phyloP scores from a whole-genome alignment of 2,888 invertebrate species.

The Brachynemurus nebulosus region DNA sequence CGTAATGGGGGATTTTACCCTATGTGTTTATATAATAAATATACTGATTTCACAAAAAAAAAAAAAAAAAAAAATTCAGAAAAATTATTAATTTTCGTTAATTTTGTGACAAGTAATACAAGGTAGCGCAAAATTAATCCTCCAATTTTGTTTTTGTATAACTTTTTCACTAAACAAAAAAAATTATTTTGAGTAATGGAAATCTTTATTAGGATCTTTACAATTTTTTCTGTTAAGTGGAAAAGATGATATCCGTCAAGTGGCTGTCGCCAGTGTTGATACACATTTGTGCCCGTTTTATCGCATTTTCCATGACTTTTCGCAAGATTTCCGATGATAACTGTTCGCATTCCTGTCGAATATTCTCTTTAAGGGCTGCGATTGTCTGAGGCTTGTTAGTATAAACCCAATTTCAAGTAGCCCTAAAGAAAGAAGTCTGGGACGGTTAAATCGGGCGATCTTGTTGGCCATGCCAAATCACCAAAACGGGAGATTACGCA shows the following conservation, averaged over 20 bases:
- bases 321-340: constrained; percentile 18
- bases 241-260: constrained; percentile 10
- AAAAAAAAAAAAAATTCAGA: too few species aligned
- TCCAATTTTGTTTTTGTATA: background rate
- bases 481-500: constrained; percentile 17
- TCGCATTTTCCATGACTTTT: constrained; percentile 7
- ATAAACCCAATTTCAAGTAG: constrained; percentile 16
- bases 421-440: constrained; percentile 13
- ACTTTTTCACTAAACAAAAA: constrained; percentile 1
- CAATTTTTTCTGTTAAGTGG: constrained; percentile 10
- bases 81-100: too few species aligned
- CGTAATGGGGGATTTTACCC: too few species aligned
- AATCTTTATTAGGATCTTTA: constrained; percentile 14
- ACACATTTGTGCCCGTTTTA: constrained; percentile 1
- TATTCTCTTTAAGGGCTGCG: too few species aligned
- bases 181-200: background rate
- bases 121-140: background rate
- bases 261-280: constrained; percentile 10
- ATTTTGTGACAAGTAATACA: too few species aligned
- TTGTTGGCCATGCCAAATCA: constrained; percentile 18
- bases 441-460: constrained; percentile 15
- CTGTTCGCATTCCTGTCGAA: constrained; percentile 14
- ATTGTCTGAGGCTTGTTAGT: constrained; percentile 14
- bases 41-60: too few species aligned
- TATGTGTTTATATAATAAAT: too few species aligned